phyloP scores from a whole-genome alignment of 1,140 invertebrate species.

The Atta colombica region DNA sequence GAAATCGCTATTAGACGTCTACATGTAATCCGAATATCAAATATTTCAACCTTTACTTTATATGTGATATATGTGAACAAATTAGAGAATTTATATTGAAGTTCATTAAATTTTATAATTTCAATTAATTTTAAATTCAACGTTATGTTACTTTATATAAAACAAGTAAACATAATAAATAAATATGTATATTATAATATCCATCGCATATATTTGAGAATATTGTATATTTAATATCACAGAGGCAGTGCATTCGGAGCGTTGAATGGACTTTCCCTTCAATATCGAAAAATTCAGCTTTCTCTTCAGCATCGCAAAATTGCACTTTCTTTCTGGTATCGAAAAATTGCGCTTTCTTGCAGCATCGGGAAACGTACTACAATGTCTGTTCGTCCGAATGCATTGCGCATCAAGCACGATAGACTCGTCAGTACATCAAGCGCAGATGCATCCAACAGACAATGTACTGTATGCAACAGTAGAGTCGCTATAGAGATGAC shows the following conservation, averaged over 20 bases:
- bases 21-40: background rate
- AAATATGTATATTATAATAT: background rate
- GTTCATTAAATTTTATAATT: background rate
- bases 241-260: background rate
- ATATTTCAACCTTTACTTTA: background rate
- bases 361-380: constrained; percentile 39
- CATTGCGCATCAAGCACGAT: constrained; percentile 31
- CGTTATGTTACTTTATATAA: background rate
- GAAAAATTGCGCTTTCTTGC: constrained; percentile 54
- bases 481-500: background rate
- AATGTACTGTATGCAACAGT: constrained; percentile 10
- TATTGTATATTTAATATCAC: constrained; percentile 13
- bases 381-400: constrained; percentile 49
- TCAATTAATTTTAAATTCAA: background rate
- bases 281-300: constrained; percentile 51
- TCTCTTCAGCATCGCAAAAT: constrained; percentile 45
- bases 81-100: background rate
- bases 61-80: background rate
- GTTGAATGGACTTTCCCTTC: constrained; percentile 36
- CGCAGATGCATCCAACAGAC: constrained; percentile 28
- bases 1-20: background rate
- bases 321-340: constrained; percentile 48
- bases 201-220: background rate
- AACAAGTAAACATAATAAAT: background rate
- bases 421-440: constrained; percentile 48